Evolutionary conservation across 2,113 vertebrate genomes (phyloP).

Genomic region (Cyanistes caeruleus): DNA sequence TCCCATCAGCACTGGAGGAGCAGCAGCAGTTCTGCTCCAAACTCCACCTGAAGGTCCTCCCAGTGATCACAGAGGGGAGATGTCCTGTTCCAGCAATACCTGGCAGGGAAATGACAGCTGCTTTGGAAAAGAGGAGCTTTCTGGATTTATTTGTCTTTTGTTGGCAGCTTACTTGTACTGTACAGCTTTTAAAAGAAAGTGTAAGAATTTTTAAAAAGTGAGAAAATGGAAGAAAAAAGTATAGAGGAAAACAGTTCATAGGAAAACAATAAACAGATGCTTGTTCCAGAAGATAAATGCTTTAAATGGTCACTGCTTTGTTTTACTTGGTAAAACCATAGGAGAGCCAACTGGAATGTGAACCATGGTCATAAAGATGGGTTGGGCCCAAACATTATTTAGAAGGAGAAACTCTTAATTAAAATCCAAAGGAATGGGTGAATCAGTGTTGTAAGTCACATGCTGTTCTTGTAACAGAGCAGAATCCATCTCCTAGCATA

Average conservation of each 20-base stretch:
- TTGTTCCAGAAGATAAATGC: background rate
- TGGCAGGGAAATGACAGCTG: background rate
- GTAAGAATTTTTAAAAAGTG: background rate
- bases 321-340: background rate
- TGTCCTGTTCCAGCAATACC: background rate
- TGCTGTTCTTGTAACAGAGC: background rate
- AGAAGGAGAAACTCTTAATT: background rate
- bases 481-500: background rate
- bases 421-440: background rate
- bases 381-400: background rate
- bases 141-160: background rate
- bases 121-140: background rate
- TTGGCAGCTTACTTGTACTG: background rate
- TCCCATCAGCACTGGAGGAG: background rate
- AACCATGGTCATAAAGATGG: background rate
- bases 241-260: background rate
- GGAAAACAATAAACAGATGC: background rate
- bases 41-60: background rate
- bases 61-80: accelerated
- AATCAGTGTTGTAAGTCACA: background rate
- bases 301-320: background rate
- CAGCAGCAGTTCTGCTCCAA: accelerated
- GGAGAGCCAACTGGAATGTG: background rate
- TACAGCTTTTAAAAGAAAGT: background rate
- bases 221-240: background rate